Percentiles rank a stretch among this genome's conserved stretches.
Evolutionary conservation across 2,113 vertebrate species (phyloP).

Genomic region (Myxocyprinus asiaticus): DNA sequence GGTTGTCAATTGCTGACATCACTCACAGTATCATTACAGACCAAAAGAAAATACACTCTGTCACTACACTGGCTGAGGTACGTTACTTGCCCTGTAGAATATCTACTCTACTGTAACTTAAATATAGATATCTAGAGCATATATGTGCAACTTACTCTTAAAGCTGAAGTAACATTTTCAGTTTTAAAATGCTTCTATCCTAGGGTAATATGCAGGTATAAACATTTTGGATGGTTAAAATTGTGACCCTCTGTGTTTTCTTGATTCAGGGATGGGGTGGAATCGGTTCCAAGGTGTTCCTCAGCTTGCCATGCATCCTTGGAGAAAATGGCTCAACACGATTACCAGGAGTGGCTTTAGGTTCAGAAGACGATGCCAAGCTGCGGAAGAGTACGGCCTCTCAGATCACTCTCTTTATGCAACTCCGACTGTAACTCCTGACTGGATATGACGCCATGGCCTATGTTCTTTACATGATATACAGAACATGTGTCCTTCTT

Average conservation of each 20-base stretch:
- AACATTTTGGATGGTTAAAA: no score
- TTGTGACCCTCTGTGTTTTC: constrained; percentile 12
- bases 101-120: neutral
- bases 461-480: neutral
- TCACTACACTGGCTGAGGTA: constrained; percentile 92
- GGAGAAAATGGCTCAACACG: constrained; percentile 80
- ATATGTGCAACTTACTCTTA: no score
- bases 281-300: constrained; percentile 87
- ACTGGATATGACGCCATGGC: neutral
- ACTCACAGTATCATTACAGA: constrained; percentile 84
- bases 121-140: no score
- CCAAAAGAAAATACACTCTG: constrained; percentile 85
- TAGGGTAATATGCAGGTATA: no score
- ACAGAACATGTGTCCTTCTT: neutral
- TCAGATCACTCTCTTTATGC: constrained; percentile 80
- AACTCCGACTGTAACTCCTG: constrained; percentile 77
- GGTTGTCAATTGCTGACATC: constrained; percentile 90
- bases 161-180: no score
- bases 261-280: constrained; percentile 79
- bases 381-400: constrained; percentile 79
- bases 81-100: neutral
- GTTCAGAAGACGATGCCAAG: constrained; percentile 74
- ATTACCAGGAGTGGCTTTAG: constrained; percentile 72
- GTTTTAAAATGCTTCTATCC: no score
- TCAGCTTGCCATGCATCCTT: constrained; percentile 89